Base-by-base conservation (phyloP, 2,113 vertebrate genomes). In the Brachypodius melanocephalos region DNA sequence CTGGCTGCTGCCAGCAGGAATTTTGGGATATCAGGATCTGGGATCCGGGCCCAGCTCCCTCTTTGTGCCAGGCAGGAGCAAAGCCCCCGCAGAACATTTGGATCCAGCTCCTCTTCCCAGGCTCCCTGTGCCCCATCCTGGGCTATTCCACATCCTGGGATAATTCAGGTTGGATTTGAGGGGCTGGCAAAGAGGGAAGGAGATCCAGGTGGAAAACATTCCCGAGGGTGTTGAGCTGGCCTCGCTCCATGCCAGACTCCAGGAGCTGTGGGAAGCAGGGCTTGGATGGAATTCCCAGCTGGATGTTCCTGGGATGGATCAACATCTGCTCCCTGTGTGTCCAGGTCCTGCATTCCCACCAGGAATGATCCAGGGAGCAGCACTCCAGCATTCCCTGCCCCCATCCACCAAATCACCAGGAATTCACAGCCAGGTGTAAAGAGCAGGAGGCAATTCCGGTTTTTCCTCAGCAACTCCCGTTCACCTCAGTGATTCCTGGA, bases 181-280 rank as follows among this genome's bases (percentile, higher is more conserved):
- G 48, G 31, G 11, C 59, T 58, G 46, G 65, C 12, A 4, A 14
- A 12, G 34, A 36, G 61, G 34, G 46, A 28, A 40, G 74, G 42
- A 4, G 29, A 34, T 79, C 34, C 67, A 26, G 63, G 49, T 55
- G 57, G 21, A 3, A 59, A 58, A 68, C 13, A 11, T 9, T 42
- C 21, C 3, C 15, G 14, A 20, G 59, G 73, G 4, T 25, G 46
- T 77, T 51, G 1, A 0, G 17, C 8, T 84, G 88, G 49, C 59
- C 6, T 17, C 8, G 7, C 20, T 34, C 71, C 34, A 0, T 1
- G 18, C 66, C 0, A 8, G 36, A 17, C 31, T 32, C 2, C 9
- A 46, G 91, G 46, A 72, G 74, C 83, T 66, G 20, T 54, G 82
- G 78, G 19, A 84, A 69, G 18, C 3, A 4, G 58, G 19, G 19